Evolutionary conservation across 2,113 vertebrate genomes (phyloP).

Genomic region (Ammodytes marinus): DNA sequence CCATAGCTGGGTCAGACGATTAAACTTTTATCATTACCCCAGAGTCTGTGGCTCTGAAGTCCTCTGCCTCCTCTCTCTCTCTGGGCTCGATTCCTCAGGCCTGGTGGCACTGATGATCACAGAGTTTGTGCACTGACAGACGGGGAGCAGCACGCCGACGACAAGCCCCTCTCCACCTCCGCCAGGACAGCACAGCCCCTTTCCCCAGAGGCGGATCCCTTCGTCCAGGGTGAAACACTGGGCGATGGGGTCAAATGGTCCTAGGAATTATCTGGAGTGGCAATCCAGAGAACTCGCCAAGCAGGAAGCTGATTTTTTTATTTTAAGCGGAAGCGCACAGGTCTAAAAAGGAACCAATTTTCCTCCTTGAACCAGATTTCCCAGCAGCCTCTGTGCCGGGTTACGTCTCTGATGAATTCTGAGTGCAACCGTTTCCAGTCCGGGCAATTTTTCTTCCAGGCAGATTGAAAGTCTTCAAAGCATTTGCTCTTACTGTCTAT

Average conservation of each 20-base stretch:
- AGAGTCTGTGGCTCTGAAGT: conserved; percentile 94
- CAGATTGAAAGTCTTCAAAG: conserved; percentile 33
- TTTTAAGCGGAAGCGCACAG: neutral
- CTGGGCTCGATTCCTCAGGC: conserved; percentile 82
- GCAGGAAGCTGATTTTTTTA: conserved; percentile 24
- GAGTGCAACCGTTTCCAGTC: conserved; percentile 34
- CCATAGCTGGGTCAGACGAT: neutral
- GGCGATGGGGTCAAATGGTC: conserved; percentile 45
- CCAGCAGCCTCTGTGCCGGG: conserved; percentile 22
- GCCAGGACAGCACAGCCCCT: conserved; percentile 80
- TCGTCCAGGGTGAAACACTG: conserved; percentile 83
- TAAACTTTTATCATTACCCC: conserved; percentile 83
- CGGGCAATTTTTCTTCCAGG: conserved; percentile 1
- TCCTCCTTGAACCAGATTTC: conserved; percentile 35
- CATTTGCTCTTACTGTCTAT: conserved; percentile 47
- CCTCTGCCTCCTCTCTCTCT: conserved; percentile 83
- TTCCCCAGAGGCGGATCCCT: conserved; percentile 79
- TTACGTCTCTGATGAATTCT: conserved; percentile 33
- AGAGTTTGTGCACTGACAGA: conserved; percentile 67
- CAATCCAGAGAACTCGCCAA: conserved; percentile 66
- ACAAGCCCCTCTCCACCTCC: conserved; percentile 78
- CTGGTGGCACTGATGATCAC: conserved; percentile 69
- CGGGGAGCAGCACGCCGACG: conserved; percentile 66
- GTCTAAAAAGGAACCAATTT: conserved; percentile 9
- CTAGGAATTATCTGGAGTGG: conserved; percentile 71